Percentiles rank a stretch among this genome's conserved stretches.
Conservation (phyloP, 1,140 invertebrate species). For the Diorhabda elongata region DNA sequence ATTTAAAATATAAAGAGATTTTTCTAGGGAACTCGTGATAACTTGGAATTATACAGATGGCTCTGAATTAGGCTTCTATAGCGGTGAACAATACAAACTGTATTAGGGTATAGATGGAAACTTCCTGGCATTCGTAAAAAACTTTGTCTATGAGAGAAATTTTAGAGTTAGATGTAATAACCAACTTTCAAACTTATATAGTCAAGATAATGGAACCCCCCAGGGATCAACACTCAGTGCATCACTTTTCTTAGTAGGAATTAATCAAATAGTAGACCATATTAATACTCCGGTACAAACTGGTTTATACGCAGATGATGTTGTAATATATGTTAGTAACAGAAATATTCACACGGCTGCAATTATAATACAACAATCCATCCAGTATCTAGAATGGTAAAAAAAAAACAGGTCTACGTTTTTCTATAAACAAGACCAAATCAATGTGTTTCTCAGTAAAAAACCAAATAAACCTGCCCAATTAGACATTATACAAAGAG, state of each 20-base stretch:
- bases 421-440: conserved; percentile 2
- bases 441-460: no score
- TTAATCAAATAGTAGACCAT: no score
- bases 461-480: not conserved
- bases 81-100: no score
- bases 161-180: no score
- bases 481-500: not conserved
- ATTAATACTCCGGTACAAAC: no score
- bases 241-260: no score
- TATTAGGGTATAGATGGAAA: conserved; percentile 1
- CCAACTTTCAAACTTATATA: not conserved
- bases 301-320: not conserved
- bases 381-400: not conserved
- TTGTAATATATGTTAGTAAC: not conserved
- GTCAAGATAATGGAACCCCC: conserved; percentile 1
- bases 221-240: not conserved
- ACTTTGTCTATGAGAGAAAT: not conserved
- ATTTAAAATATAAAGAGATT: no score
- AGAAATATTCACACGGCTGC: no score
- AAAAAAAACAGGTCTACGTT: not conserved
- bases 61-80: no score
- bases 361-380: not conserved
- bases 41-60: no score
- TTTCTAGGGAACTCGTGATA: no score
- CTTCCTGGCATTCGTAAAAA: conserved; percentile 4